Conservation (phyloP, 2,113 vertebrate genomes). For the Isichthys henryi region DNA sequence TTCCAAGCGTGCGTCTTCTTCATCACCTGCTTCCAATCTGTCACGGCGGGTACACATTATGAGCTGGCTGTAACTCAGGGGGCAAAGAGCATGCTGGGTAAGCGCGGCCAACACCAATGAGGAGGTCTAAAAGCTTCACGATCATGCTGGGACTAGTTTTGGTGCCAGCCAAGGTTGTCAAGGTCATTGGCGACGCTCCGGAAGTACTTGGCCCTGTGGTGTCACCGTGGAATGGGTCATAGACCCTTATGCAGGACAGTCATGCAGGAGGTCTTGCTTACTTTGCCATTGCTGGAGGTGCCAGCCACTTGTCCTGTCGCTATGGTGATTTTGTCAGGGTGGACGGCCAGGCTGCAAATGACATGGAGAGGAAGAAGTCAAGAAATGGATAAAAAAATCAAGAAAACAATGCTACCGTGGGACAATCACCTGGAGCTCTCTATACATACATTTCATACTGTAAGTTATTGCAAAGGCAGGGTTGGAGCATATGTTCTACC, state of each 20-base stretch:
- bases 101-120: background rate
- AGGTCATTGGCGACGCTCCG: background rate
- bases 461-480: background rate
- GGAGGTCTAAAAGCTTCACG: background rate
- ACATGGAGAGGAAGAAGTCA: constrained; percentile 15
- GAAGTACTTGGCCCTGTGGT: background rate
- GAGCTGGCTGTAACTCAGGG: background rate
- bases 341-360: constrained; percentile 80
- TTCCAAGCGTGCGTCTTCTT: background rate
- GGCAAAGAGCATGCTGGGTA: background rate
- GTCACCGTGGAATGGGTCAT: background rate
- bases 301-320: constrained; percentile 95
- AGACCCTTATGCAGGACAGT: background rate
- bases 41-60: background rate
- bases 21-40: background rate
- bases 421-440: background rate
- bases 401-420: background rate
- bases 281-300: constrained; percentile 93
- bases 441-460: background rate
- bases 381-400: background rate
- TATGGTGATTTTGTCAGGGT: constrained; percentile 97
- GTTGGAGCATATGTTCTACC: background rate
- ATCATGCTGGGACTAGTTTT: background rate
- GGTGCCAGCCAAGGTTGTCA: background rate
- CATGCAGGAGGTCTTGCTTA: constrained; percentile 52